Conservation (phyloP, 2,888 invertebrate genomes). For the Melanargia galathea region DNA sequence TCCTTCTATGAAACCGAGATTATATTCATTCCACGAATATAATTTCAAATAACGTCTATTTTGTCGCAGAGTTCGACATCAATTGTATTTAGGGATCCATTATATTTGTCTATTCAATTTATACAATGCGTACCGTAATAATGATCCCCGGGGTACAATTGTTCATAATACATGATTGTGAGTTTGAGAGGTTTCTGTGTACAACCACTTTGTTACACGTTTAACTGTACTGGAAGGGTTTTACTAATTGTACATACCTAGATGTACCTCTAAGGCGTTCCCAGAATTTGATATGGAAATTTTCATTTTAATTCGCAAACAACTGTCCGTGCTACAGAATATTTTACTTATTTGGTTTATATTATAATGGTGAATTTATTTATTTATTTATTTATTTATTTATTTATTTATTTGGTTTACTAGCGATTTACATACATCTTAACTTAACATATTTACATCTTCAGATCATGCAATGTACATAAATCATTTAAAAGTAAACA, state of each 20-base stretch:
- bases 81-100: slow-evolving; percentile 29
- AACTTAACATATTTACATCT: no score
- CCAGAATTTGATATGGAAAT: slow-evolving; percentile 34
- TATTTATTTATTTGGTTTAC: no score
- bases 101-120: slow-evolving; percentile 36
- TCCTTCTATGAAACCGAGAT: no score
- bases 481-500: no score
- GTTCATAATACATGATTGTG: slow-evolving; percentile 37
- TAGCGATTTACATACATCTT: no score
- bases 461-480: no score
- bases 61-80: slow-evolving; percentile 10
- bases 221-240: slow-evolving; percentile 43
- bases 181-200: slow-evolving; percentile 34
- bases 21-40: not conserved
- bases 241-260: slow-evolving; percentile 45
- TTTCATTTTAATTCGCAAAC: slow-evolving; percentile 28
- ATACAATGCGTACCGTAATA: slow-evolving; percentile 34
- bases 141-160: slow-evolving; percentile 31
- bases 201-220: slow-evolving; percentile 34
- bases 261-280: slow-evolving; percentile 34
- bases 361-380: no score
- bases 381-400: no score
- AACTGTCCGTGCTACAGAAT: slow-evolving; percentile 20
- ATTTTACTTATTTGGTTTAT: slow-evolving; percentile 8
- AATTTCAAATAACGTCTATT: slow-evolving; percentile 1